A percentile compares a stretch with the other conserved stretches of the same genome.
These are phyloP conservation scores for Lepidostoma basale DNA, from an alignment of 1,140 invertebrate species.

Conservation along the genomic window DNA sequence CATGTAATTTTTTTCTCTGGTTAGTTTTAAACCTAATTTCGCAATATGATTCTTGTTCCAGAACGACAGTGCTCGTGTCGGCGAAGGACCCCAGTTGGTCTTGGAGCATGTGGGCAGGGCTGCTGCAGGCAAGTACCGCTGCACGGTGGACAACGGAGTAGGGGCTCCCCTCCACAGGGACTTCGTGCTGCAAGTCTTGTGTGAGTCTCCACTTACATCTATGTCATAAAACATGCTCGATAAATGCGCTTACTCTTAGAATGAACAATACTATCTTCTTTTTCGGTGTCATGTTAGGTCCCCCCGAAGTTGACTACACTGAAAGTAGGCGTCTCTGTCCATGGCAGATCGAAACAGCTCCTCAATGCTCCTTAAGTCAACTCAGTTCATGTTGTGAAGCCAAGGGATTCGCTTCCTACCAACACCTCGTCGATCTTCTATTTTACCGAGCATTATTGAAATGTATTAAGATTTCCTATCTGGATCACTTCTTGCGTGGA, in stretches of 20 bases:
- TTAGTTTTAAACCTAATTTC: background rate
- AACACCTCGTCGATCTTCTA: too few species aligned
- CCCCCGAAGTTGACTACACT: too few species aligned
- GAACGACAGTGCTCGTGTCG: conserved; percentile 49
- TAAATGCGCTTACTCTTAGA: background rate
- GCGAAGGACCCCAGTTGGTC: conserved; percentile 69
- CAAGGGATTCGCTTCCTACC: too few species aligned
- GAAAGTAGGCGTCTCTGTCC: too few species aligned
- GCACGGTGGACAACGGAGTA: conserved; percentile 72
- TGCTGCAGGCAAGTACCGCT: conserved; percentile 70
- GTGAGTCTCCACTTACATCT: conserved; percentile 57
- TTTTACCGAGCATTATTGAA: too few species aligned
- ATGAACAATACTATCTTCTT: background rate
- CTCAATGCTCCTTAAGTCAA: too few species aligned
- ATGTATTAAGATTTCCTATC: too few species aligned
- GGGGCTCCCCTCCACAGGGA: conserved; percentile 67
- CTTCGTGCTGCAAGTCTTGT: conserved; percentile 68
- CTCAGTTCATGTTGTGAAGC: too few species aligned
- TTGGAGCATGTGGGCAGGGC: conserved; percentile 67
- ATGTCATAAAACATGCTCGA: background rate
- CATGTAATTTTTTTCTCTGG: too few species aligned
- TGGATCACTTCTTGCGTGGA: too few species aligned
- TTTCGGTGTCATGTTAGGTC: too few species aligned
- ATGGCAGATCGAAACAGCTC: too few species aligned
- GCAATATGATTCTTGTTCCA: conserved; percentile 18